Evolutionary conservation across 1,140 invertebrate species (phyloP).

Genomic region (Diuraphis noxia): DNA sequence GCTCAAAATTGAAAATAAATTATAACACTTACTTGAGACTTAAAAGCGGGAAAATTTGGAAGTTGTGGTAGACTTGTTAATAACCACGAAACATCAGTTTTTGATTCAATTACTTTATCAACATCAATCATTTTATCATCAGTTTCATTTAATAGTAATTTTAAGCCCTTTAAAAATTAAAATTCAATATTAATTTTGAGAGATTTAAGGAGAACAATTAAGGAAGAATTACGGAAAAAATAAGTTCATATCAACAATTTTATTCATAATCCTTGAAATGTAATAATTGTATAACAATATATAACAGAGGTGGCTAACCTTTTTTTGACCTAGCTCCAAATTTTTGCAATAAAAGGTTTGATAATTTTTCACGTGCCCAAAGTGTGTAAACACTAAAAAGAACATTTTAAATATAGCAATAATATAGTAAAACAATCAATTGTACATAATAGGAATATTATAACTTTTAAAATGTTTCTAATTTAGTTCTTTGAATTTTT

Average conservation of each 20-base stretch:
- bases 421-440: no score
- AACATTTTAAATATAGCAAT: no score
- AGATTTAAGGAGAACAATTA: neutral
- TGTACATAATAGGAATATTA: no score
- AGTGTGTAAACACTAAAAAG: no score
- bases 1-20: neutral
- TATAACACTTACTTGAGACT: constrained; percentile 63
- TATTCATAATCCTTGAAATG: neutral
- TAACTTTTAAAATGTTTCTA: no score
- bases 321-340: no score
- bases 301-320: no score
- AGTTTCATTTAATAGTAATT: constrained; percentile 66
- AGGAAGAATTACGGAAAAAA: neutral
- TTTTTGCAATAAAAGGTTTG: no score
- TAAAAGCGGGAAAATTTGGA: constrained; percentile 72
- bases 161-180: constrained; percentile 64
- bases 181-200: neutral
- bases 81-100: constrained; percentile 69
- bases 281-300: neutral
- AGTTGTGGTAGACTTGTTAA: constrained; percentile 74
- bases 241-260: neutral
- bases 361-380: no score
- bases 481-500: no score
- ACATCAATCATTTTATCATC: constrained; percentile 59
- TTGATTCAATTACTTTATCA: constrained; percentile 58